A percentile compares a stretch with the other conserved stretches of the same genome.
Conservation (phyloP, 2,113 vertebrate species). For the Vanacampus margaritifer region DNA sequence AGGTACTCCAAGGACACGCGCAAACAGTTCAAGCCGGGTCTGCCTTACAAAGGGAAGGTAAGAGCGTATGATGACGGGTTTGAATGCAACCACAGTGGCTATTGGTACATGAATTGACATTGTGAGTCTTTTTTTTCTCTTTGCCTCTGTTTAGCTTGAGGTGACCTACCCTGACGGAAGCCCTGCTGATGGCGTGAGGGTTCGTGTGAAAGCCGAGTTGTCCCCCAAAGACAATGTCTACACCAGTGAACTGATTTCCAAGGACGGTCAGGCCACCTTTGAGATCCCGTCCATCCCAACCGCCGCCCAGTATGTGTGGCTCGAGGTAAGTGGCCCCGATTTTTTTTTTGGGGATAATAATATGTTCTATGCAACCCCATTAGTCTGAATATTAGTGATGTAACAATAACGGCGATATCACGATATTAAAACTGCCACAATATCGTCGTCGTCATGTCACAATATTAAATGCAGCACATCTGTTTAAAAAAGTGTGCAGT, state of each 20-base stretch:
- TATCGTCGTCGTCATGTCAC: no score
- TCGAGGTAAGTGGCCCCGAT: conserved; percentile 79
- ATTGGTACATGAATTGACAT: not conserved
- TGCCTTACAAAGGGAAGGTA: conserved; percentile 90
- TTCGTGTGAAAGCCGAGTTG: conserved; percentile 87
- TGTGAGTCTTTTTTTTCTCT: not conserved
- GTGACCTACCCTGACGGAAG: conserved; percentile 88
- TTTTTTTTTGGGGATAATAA: no score
- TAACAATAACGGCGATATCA: no score
- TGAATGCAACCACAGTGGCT: not conserved
- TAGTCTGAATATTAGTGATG: no score
- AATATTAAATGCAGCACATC: no score
- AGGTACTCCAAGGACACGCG: conserved; percentile 87
- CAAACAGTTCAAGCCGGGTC: conserved; percentile 90
- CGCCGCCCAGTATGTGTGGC: conserved; percentile 89
- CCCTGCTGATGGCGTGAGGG: conserved; percentile 81
- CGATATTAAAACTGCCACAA: no score
- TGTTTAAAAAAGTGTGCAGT: no score
- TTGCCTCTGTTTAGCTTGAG: conserved; percentile 77
- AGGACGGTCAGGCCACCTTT: conserved; percentile 79
- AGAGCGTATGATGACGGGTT: conserved; percentile 19
- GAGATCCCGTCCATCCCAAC: conserved; percentile 91
- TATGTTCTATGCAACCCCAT: no score
- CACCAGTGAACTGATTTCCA: conserved; percentile 80
- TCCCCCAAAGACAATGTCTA: conserved; percentile 87